These are phyloP conservation scores for Calephelis virginiensis DNA, from an alignment of 1,140 invertebrate genomes.

Conservation along the genomic window DNA sequence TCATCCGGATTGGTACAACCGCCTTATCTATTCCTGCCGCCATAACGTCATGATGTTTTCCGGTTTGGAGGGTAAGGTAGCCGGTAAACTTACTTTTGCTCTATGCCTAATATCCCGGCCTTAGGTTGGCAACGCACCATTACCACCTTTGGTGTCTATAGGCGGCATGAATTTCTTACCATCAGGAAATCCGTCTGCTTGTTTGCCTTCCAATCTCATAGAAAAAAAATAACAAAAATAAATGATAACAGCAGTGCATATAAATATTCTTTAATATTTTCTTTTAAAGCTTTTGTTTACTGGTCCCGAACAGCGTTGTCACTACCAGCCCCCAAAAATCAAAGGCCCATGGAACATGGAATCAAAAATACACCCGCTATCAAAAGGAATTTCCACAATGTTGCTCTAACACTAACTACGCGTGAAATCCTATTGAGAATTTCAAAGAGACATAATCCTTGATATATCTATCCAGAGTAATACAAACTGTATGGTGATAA, in stretches of 20 bases:
- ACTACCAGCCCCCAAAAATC: constrained; percentile 49
- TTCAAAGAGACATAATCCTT: constrained; percentile 65
- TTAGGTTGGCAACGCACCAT: too few relatives aligned
- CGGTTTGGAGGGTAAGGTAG: too few relatives aligned
- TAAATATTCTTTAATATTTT: background rate
- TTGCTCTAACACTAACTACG: constrained; percentile 69
- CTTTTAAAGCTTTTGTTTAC: background rate
- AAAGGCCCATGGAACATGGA: constrained; percentile 59
- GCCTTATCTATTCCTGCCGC: too few relatives aligned
- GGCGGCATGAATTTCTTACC: too few relatives aligned
- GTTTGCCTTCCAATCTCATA: too few relatives aligned
- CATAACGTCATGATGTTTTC: too few relatives aligned
- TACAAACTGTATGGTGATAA: constrained; percentile 24
- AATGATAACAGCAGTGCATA: background rate
- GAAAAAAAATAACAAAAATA: too few relatives aligned
- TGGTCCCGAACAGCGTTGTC: constrained; percentile 34
- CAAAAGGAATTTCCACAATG: constrained; percentile 66
- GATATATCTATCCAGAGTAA: constrained; percentile 28
- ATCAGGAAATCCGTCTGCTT: too few relatives aligned
- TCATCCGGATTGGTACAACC: too few relatives aligned
- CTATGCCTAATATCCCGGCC: too few relatives aligned
- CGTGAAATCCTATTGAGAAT: constrained; percentile 71
- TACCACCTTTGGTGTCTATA: too few relatives aligned
- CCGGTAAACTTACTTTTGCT: too few relatives aligned
- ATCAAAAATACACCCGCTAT: constrained; percentile 70